These are phyloP conservation scores for Eleginops maclovinus DNA, from an alignment of 2,113 vertebrate species.

Conservation along the genomic window DNA sequence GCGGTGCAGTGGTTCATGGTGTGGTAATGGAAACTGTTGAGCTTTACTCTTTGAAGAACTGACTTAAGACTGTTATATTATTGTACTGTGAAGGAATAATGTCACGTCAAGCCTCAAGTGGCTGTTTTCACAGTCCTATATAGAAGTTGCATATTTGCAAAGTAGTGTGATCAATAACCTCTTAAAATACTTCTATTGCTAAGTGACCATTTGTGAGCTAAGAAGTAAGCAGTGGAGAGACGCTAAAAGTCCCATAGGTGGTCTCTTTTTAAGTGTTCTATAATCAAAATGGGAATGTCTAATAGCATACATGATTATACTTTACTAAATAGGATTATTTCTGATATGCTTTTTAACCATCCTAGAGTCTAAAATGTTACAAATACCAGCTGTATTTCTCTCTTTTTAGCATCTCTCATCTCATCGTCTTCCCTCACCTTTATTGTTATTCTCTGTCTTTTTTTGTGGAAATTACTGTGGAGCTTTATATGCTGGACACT, in stretches of 20 bases:
- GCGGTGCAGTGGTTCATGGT: slow-evolving; percentile 4
- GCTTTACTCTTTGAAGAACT: neutral
- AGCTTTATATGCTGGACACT: neutral
- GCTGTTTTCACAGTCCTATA: neutral
- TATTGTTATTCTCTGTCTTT: neutral
- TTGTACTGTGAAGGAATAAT: neutral
- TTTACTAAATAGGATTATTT: neutral
- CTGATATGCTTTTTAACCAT: neutral
- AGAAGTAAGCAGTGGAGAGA: neutral
- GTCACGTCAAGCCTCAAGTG: neutral
- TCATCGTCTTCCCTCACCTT: neutral
- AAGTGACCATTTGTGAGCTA: neutral
- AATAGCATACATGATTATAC: neutral
- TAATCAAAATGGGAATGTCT: neutral
- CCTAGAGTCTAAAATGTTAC: neutral
- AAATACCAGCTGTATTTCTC: neutral
- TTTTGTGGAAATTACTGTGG: neutral
- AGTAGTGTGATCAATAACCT: neutral
- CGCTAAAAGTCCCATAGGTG: neutral
- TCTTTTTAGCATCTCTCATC: neutral
- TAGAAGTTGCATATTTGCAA: neutral
- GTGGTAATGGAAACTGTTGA: slow-evolving; percentile 3
- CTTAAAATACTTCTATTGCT: no score
- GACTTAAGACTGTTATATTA: neutral
- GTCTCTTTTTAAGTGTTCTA: neutral